Conservation (phyloP, 2,113 vertebrate species). For the Callipepla californica region DNA sequence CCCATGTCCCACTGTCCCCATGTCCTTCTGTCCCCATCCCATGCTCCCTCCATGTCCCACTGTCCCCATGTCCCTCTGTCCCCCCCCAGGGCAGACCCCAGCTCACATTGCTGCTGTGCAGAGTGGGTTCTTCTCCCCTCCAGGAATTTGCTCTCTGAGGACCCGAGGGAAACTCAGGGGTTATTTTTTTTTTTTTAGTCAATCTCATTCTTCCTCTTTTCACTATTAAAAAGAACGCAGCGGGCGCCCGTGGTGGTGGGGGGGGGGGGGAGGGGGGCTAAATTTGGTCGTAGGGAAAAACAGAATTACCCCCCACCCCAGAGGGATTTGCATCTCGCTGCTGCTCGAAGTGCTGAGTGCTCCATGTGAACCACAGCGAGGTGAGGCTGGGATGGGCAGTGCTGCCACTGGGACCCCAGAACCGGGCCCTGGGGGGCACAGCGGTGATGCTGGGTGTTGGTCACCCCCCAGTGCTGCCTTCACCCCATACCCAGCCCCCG, state of each 20-base stretch:
- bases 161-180: background rate
- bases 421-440: accelerated
- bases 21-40: background rate
- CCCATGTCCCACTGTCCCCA: background rate
- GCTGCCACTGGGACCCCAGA: background rate
- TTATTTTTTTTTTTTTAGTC: slow-evolving; percentile 19
- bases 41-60: too few species aligned
- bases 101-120: accelerated
- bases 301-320: background rate
- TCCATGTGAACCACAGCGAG: background rate
- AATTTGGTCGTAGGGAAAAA: slow-evolving; percentile 51
- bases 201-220: slow-evolving; percentile 54
- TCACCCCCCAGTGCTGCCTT: background rate
- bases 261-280: slow-evolving; percentile 9
- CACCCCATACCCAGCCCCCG: background rate
- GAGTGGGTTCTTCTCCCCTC: background rate
- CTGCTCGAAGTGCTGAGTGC: slow-evolving; percentile 23
- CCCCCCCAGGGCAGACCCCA: background rate
- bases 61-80: too few species aligned
- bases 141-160: background rate
- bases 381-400: background rate
- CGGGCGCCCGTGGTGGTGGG: background rate
- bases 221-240: slow-evolving; percentile 43
- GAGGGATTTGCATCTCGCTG: slow-evolving; percentile 68
- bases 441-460: accelerated